Evolutionary conservation across 2,888 invertebrate species (phyloP).

Genomic region (Apodemia mormo): DNA sequence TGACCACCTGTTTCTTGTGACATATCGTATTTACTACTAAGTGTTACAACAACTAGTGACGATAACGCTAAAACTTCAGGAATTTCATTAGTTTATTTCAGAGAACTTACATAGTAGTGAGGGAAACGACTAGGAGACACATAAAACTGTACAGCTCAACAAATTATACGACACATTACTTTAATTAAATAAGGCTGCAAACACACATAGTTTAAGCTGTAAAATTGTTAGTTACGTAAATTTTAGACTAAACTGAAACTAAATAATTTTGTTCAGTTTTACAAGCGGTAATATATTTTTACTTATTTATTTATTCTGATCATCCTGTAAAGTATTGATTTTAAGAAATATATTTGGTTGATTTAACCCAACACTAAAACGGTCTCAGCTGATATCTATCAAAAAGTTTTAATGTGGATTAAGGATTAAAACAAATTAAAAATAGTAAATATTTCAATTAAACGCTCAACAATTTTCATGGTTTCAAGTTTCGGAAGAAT

Average conservation of each 20-base stretch:
- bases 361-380: too few relatives aligned
- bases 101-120: not conserved
- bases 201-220: not conserved
- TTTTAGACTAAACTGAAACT: not conserved
- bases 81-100: conserved; percentile 10
- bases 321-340: too few relatives aligned
- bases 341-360: too few relatives aligned
- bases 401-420: too few relatives aligned
- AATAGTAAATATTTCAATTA: too few relatives aligned
- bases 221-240: not conserved
- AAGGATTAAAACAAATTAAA: too few relatives aligned
- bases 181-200: conserved; percentile 1
- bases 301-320: too few relatives aligned
- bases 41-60: not conserved
- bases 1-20: not conserved
- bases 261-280: not conserved
- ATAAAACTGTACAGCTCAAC: not conserved
- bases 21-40: not conserved
- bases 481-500: too few relatives aligned
- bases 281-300: too few relatives aligned
- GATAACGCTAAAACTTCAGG: conserved; percentile 11
- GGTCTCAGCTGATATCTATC: too few relatives aligned
- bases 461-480: too few relatives aligned
- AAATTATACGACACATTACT: not conserved
- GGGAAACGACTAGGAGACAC: not conserved